These are phyloP conservation scores for Helicorthomorpha holstii DNA, from an alignment of 1,140 invertebrate genomes.

Conservation along the genomic window DNA sequence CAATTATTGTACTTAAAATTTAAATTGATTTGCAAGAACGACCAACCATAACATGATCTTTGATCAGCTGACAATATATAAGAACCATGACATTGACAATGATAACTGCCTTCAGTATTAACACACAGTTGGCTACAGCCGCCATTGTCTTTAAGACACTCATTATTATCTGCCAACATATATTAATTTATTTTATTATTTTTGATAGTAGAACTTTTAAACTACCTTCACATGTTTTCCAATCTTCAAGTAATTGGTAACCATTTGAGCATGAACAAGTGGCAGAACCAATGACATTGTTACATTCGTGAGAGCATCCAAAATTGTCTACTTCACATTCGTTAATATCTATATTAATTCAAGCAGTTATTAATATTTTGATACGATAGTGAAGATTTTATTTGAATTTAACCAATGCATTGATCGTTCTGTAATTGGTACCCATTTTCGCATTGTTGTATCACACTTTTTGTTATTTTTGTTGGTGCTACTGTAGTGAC, in stretches of 20 bases:
- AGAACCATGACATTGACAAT: slow-evolving; percentile 38
- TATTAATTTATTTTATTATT: slow-evolving; percentile 1
- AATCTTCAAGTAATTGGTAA: slow-evolving; percentile 27
- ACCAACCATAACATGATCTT: slow-evolving; percentile 27
- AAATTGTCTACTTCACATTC: slow-evolving; percentile 35
- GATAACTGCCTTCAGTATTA: slow-evolving; percentile 33
- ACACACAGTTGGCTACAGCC: slow-evolving; percentile 38
- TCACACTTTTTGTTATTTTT: neutral
- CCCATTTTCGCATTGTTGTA: slow-evolving; percentile 42
- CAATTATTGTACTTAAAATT: no score
- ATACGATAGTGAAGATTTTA: no score
- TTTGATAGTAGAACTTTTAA: neutral
- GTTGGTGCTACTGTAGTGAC: slow-evolving; percentile 12
- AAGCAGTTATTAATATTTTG: slow-evolving; percentile 15
- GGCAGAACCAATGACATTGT: slow-evolving; percentile 32
- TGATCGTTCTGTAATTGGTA: no score
- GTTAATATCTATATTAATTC: slow-evolving; percentile 26
- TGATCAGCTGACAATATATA: slow-evolving; percentile 28
- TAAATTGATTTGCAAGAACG: no score
- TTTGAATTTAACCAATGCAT: no score
- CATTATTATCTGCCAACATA: slow-evolving; percentile 23
- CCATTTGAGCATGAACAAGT: slow-evolving; percentile 40
- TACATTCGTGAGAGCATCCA: slow-evolving; percentile 39
- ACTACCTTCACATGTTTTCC: slow-evolving; percentile 31
- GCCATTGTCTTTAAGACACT: slow-evolving; percentile 24